A percentile compares a stretch with the other conserved stretches of the same genome.
These are phyloP conservation scores for Drosophila flavopinicola DNA, from an alignment of 2,888 invertebrate species.

Conservation along the genomic window DNA sequence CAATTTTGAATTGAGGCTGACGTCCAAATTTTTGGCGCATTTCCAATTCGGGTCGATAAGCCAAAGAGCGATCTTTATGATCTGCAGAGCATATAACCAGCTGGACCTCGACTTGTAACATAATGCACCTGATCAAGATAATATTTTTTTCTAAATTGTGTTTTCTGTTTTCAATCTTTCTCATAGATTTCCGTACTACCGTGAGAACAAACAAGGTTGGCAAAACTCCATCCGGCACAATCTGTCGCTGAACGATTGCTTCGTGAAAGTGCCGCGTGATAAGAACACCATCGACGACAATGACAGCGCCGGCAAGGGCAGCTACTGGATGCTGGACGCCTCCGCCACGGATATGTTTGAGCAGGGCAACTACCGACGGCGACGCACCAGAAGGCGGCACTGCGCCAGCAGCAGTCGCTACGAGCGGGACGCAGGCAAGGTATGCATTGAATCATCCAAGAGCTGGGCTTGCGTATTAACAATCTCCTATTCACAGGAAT, in stretches of 20 bases:
- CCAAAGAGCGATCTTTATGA: conserved; percentile 1
- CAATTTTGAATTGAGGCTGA: conserved; percentile 29
- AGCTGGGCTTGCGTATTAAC: not conserved
- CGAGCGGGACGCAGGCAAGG: conserved; percentile 66
- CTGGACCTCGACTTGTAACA: not conserved
- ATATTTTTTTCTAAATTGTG: not conserved
- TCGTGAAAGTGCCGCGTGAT: conserved; percentile 88
- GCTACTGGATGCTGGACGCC: conserved; percentile 92
- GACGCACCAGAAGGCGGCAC: conserved; percentile 87
- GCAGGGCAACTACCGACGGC: conserved; percentile 92
- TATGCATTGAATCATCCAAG: conserved; percentile 18
- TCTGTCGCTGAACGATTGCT: conserved; percentile 92
- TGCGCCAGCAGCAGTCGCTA: conserved; percentile 70
- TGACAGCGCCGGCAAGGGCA: conserved; percentile 88
- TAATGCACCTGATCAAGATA: not conserved
- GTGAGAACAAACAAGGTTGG: conserved; percentile 93
- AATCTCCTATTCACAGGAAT: conserved; percentile 47
- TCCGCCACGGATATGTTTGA: conserved; percentile 94
- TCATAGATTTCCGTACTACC: conserved; percentile 90
- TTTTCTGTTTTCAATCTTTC: not conserved
- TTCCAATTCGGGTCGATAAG: conserved; percentile 40
- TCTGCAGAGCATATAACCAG: not conserved
- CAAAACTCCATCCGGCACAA: conserved; percentile 93
- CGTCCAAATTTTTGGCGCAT: conserved; percentile 35
- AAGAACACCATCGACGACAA: conserved; percentile 83